Evolutionary conservation across 2,888 invertebrate genomes (phyloP), one percentile per base, ranked within the genome.

Genomic region (Nomada hirtipes): DNA sequence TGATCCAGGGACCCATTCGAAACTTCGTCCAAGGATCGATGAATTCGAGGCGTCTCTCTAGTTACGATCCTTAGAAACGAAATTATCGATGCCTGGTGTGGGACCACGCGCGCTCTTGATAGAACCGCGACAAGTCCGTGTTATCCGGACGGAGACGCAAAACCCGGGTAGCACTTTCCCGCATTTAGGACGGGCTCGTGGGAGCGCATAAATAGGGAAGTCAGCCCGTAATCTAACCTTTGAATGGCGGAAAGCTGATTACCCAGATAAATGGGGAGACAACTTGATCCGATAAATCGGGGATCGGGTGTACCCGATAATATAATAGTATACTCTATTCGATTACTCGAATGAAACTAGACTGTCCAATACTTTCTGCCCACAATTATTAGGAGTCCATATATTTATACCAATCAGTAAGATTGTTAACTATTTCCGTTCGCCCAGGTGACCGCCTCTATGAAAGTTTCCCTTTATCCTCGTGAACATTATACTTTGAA

Each of bases 181-280:
- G 60, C 23, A 52, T 60, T 70, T 68, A 50, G 52, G 10, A 11
- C 1, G 26, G 23, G 15, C 29, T 29, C 44, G 57, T 29, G 44
- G n/a, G 26, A 29, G 13, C 20, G 29, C 4, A 29, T 47, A 44
- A 55, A 44, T 44, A 29, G 47, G 47, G 59, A 59, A 29, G 47
- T 59, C 29, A 20, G 20, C 13, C 26, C 20, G 29, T 29, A 47
- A 47, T 44, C 29, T 26, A 47, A 47, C 20, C 69, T 29, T 70
- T 59, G 47, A 47, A 70, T 23, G 59, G 10, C 29, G 4, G 59
- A 59, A 29, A 59, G 59, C 47, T 70, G 69, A 70, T 59, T 59
- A 70, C 47, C 29, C 59, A n/a, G 59, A 47, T 70, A 59, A 70
- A 70, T 55, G 47, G 47, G 44, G 29, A n/a, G 26, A 70, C 67